phyloP scores from a whole-genome alignment of 2,113 vertebrate species.

The Heterochromis multidens region DNA sequence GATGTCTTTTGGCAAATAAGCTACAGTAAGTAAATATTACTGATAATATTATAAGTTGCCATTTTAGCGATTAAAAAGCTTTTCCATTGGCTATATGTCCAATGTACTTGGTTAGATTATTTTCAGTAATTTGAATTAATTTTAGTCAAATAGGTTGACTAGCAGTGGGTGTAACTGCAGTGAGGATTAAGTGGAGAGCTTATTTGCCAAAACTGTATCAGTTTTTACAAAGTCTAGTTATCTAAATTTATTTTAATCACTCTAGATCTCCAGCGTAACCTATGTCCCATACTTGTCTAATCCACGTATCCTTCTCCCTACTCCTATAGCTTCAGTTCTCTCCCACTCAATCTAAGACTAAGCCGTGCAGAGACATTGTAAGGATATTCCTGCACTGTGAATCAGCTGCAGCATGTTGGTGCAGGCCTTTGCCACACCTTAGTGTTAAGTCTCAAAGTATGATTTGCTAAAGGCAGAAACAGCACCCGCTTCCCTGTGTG shows the following conservation, averaged over 20 bases:
- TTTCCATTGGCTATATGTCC: background rate
- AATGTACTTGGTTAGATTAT: background rate
- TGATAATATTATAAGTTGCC: background rate
- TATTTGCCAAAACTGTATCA: slow-evolving; percentile 5
- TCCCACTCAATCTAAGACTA: background rate
- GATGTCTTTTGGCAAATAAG: background rate
- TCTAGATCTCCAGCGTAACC: background rate
- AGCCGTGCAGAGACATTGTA: slow-evolving; percentile 22
- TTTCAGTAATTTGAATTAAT: slow-evolving; percentile 23
- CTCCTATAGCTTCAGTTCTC: background rate
- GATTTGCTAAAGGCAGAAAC: slow-evolving; percentile 29
- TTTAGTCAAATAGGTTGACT: slow-evolving; percentile 15
- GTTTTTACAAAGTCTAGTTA: background rate
- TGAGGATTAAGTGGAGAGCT: background rate
- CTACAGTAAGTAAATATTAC: background rate
- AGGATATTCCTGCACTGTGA: slow-evolving; percentile 38
- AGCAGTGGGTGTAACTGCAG: slow-evolving; percentile 3
- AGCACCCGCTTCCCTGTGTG: slow-evolving; percentile 18
- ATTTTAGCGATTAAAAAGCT: background rate
- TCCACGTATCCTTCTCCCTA: background rate
- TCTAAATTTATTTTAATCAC: background rate
- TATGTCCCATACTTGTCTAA: background rate
- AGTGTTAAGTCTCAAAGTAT: slow-evolving; percentile 16
- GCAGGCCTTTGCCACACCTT: slow-evolving; percentile 56
- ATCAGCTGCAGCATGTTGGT: slow-evolving; percentile 54